Percentiles rank a stretch among this genome's conserved stretches.
Conservation (phyloP, 1,140 invertebrate genomes). For the Trichomalopsis sarcophagae region DNA sequence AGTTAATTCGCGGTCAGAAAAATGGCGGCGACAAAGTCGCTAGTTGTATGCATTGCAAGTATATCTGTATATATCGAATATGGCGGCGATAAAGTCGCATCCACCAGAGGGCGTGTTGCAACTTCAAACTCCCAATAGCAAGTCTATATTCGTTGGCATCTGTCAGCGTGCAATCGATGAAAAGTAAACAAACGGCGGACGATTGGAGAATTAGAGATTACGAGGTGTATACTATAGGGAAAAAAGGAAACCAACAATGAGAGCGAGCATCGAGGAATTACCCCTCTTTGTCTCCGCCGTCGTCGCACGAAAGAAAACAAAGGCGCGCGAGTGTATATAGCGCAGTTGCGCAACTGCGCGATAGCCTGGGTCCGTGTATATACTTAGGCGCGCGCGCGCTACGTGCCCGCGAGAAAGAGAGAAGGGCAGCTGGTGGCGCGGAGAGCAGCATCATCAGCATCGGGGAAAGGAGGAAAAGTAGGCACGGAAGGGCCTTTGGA, state of each 20-base stretch:
- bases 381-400: neutral
- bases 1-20: no score
- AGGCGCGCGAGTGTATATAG: conserved; percentile 52
- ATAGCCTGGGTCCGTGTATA: neutral
- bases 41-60: no score
- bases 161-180: neutral
- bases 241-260: no score
- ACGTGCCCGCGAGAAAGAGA: neutral
- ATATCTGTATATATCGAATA: no score
- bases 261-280: neutral
- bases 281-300: neutral
- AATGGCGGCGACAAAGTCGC: no score
- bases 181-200: neutral
- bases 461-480: conserved; percentile 34
- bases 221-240: no score
- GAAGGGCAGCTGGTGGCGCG: conserved; percentile 31
- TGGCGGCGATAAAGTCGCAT: no score
- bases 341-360: conserved; percentile 32
- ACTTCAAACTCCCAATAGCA: no score
- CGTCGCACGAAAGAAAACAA: conserved; percentile 33
- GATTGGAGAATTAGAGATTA: neutral
- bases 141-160: no score
- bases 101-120: no score
- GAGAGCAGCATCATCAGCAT: neutral
- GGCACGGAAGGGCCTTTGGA: conserved; percentile 12